phyloP scores from a whole-genome alignment of 2,113 vertebrate species.

The Elaphurus davidianus region DNA sequence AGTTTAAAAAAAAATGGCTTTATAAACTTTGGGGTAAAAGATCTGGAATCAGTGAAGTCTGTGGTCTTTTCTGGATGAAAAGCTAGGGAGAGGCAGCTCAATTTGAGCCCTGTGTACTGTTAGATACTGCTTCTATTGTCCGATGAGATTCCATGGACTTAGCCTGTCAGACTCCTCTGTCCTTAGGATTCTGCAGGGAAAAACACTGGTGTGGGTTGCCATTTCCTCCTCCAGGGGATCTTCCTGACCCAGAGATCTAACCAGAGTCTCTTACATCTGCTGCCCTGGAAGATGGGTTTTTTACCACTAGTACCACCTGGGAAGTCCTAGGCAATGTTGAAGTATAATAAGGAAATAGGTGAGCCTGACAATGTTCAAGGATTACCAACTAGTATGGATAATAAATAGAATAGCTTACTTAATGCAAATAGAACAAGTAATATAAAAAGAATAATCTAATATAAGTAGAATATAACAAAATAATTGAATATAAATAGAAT shows the following conservation, averaged over 20 bases:
- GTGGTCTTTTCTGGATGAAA: not conserved
- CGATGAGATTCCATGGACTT: not conserved
- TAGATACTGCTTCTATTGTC: not conserved
- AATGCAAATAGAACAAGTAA: not conserved
- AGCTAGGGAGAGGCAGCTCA: accelerated
- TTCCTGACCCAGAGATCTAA: not conserved
- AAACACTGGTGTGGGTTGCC: not conserved
- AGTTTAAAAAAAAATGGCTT: not conserved
- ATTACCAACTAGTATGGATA: not conserved
- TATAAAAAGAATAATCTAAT: not conserved
- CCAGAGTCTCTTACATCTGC: not conserved
- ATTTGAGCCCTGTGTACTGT: not conserved
- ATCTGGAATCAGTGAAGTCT: not conserved
- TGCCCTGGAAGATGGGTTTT: not conserved
- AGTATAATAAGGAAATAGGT: not conserved
- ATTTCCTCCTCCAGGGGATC: not conserved
- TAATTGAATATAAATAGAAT: not conserved
- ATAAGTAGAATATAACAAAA: not conserved
- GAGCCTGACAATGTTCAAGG: not conserved
- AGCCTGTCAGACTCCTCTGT: not conserved
- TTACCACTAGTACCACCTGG: not conserved
- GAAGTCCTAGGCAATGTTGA: not conserved
- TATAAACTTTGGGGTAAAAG: not conserved
- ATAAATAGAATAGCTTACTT: not conserved
- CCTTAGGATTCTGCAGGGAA: not conserved